Evolutionary conservation across 2,888 invertebrate species (phyloP), one percentile per base, ranked within the genome.

Genomic region (Pristionchus japonicus): DNA sequence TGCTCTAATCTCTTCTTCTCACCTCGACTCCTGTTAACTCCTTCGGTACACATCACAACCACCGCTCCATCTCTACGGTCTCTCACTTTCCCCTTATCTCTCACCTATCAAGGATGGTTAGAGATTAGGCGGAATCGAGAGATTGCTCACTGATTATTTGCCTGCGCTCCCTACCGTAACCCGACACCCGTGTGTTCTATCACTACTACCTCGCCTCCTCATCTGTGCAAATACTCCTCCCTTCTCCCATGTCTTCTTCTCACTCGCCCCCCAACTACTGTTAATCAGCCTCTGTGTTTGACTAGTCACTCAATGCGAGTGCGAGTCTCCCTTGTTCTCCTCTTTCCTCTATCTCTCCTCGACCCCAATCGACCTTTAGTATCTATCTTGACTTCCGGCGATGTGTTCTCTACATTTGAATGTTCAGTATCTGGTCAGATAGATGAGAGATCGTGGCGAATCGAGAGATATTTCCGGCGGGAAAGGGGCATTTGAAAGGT

Each of bases 111-210:
- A 27, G 47, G 34, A 23, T 9, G 1, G 23, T 4, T 40, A 43
- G 77, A 43, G 34, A 43, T 40, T 3, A 27, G 7, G 23, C 27
- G 3, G 40, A 37, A 40, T 20, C 17, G 43, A 77, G 77, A 43
- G 23, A 77, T 20, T 70, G 70, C 77, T 77, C 77, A 77, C 77
- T 77, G 77, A 77, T 77, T 77, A 77, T 77, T 77, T 77, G 77
- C 77, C 43, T 11, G 43, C 11, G 43, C 43, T 6, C 43, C 43
- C 43, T 43, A 43, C 43, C 43, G 43, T 43, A 43, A 43, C 43
- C 43, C 43, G 43, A 43, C 43, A 43, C 43, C 40, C 77, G 23
- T 15, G 77, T 77, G 77, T 77, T 77, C 77, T 77, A 77, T 77
- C 77, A 77, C 77, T 77, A 47, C 77, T 77, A 47, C 77, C 43